Base-by-base conservation (phyloP, 2,888 invertebrate genomes). In the Macrophya alboannulata region DNA sequence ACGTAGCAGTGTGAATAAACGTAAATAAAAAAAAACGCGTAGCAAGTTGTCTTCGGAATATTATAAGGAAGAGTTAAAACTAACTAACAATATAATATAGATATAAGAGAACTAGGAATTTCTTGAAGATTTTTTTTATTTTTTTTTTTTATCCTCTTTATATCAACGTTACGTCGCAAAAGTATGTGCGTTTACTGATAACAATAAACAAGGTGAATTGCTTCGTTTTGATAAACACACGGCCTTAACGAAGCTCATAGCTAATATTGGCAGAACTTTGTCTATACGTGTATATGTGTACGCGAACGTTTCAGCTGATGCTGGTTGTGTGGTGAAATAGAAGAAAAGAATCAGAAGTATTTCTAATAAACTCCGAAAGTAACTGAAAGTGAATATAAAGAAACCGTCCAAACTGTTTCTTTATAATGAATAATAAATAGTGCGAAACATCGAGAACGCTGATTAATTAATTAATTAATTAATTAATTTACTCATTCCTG, bases 121-220 rank as follows among this genome's bases (percentile, higher is more conserved):
- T 55, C 17, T 51, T n/a, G 51, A n/a, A 51, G 3, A 12, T 12
- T 40, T 25, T 4, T 40, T 43, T 55, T 43, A 6, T 31, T 76
- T 12, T 5, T 6, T 1, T 15, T 12, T 76, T 15, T 5, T 76
- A 15, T 51, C 25, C 12, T 12, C 31, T 17, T 12, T 5, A 25
- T 25, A 77, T 31, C 31, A 68, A 55, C 55, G 68, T 37, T 68
- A 51, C 72, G 25, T 77, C 9, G 17, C 76, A 51, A 37, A 48
- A 48, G n/a, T 31, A 21, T 12, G 17, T 15, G 51, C 21, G 21
- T 15, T 8, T 37, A 51, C 62, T 81, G 81, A 59, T 81, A 81
- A 81, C 81, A 43, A 62, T 81, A 40, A 59, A 81, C 43, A 81
- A 81, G 62, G 62, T 81, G 81, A 81, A 55, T 81, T 40, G 43